Evolutionary conservation across 2,888 invertebrate species (phyloP), one percentile per base, ranked within the genome.

Genomic region (Clivina fossor): DNA sequence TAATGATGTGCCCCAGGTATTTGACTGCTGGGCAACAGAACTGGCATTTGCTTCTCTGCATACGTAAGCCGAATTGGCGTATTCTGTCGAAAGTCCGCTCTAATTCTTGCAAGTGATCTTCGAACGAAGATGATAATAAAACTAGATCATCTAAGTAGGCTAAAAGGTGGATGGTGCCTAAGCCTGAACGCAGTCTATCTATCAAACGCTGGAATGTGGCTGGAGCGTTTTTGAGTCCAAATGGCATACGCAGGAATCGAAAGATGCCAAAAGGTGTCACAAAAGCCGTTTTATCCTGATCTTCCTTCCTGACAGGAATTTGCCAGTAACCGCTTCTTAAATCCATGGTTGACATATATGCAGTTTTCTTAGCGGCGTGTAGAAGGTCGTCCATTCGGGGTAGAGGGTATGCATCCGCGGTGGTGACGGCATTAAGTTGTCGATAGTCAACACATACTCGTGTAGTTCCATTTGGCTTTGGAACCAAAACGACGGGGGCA

Each of bases 171-270:
- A 49, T 4, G 19, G 26, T 13, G 13, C 13, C 1, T 32, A 46
- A 32, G 2, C 40, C 50, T 2, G 16, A 3, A 2, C 30, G 24
- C 15, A 50, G 40, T 9, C 38, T 11, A 13, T 40, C 40, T 8
- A 50, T 50, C 5, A 47, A 9, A 16, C 47, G n/a, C 13, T 47
- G 47, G 7, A 47, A 35, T 5, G 35, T 47, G 3, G 35, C 33
- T 4, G 20, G 11, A 3, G 35, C 19, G 24, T 47, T 47, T 15
- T 9, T 3, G 15, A 47, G 8, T 7, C 35, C 35, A 9, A 35
- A 20, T 1, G 47, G 35, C 47, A 47, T 47, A 2, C 47, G 47
- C 11, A 7, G 2, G 9, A 33, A 47, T 13, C 35, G 19, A 24
- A 33, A 47, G 1, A n/a, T 20, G 3, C 47, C 47, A 2, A 35